A percentile compares a stretch with the other conserved stretches of the same genome.
Conservation (phyloP, 2,888 invertebrate genomes). For the Cryptocephalus primarius region DNA sequence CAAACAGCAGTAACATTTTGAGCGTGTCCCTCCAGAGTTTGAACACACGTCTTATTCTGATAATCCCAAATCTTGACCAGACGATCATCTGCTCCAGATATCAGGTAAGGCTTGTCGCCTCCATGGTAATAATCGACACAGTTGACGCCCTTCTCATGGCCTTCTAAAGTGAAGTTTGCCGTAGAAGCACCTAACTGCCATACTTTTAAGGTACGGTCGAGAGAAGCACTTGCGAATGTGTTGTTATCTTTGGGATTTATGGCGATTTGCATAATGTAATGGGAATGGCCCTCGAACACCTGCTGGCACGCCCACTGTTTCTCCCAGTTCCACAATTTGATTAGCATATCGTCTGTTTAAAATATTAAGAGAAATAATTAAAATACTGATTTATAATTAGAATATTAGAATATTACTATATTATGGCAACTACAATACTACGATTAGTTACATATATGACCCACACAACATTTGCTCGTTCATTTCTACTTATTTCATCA, state of each 20-base stretch:
- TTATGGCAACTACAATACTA: not conserved
- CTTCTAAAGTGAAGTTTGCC: constrained; percentile 96
- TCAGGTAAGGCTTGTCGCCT: constrained; percentile 95
- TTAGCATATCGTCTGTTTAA: constrained; percentile 84
- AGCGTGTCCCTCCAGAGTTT: constrained; percentile 93
- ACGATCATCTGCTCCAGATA: constrained; percentile 97
- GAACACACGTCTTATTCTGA: constrained; percentile 98
- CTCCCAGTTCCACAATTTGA: constrained; percentile 99
- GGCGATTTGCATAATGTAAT: constrained; percentile 99
- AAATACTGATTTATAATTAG: not conserved
- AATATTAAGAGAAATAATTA: constrained; percentile 18
- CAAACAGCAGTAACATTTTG: constrained; percentile 93
- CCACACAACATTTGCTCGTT: no score
- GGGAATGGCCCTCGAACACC: constrained; percentile 97
- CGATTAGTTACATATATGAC: no score
- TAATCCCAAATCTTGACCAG: constrained; percentile 99
- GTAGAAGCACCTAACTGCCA: constrained; percentile 98
- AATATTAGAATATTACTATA: no score
- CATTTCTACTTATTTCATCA: no score
- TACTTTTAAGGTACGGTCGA: constrained; percentile 93
- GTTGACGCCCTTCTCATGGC: constrained; percentile 97
- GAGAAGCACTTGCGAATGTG: constrained; percentile 97
- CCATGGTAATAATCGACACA: constrained; percentile 99
- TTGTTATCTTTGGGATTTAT: constrained; percentile 99
- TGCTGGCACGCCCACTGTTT: constrained; percentile 97